Evolutionary conservation across 2,888 invertebrate genomes (phyloP).

Genomic region (Scaptomyza cyrtandrae): DNA sequence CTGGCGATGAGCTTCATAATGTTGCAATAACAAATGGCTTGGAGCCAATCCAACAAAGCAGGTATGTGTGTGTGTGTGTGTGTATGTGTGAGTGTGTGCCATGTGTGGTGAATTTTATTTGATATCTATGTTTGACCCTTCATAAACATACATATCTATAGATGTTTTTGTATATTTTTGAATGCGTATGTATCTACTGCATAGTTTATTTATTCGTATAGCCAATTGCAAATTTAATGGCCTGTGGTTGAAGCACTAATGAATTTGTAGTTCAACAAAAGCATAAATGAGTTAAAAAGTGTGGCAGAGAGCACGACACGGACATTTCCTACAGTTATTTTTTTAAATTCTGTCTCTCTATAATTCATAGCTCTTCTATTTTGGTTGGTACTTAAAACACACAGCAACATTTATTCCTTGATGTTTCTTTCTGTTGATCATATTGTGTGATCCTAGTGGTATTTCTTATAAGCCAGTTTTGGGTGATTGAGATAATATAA

Average conservation of each 20-base stretch:
- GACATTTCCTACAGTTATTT: conserved; percentile 3
- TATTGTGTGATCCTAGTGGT: too few species aligned
- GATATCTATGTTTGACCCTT: neutral
- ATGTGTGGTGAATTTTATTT: conserved; percentile 17
- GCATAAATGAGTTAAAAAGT: conserved; percentile 1
- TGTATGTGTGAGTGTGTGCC: too few species aligned
- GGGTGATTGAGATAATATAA: too few species aligned
- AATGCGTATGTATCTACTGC: neutral
- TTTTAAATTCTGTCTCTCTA: too few species aligned
- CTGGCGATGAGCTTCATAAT: conserved; percentile 45
- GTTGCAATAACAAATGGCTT: conserved; percentile 57
- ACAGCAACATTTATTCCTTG: too few species aligned
- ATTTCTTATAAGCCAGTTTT: too few species aligned
- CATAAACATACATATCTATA: conserved; percentile 4
- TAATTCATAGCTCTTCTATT: too few species aligned
- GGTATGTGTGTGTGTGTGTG: conserved; percentile 43
- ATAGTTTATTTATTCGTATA: conserved; percentile 46
- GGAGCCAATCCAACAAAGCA: conserved; percentile 52
- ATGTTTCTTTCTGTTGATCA: too few species aligned
- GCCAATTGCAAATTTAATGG: conserved; percentile 46
- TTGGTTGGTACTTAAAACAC: too few species aligned
- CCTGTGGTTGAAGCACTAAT: conserved; percentile 40
- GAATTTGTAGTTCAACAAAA: conserved; percentile 25
- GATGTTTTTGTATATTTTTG: conserved; percentile 5
- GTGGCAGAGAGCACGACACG: neutral